Base-by-base conservation (phyloP, 2,888 invertebrate species). In the Pristionchus fissidentatus region DNA sequence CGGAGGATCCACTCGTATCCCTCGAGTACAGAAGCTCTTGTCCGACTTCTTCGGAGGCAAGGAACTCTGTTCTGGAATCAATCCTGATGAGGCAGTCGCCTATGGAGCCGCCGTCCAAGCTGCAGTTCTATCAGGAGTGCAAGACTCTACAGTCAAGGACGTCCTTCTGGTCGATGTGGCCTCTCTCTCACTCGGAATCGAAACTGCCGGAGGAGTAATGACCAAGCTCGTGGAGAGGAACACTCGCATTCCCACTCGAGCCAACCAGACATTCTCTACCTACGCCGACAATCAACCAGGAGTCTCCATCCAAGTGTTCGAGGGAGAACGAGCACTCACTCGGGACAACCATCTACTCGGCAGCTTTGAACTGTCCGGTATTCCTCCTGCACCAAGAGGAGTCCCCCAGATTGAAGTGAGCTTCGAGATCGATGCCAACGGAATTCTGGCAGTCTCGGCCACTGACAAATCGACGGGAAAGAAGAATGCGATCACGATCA, bases 91-190 rank as follows among this genome's bases (percentile, higher is more conserved):
- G 93, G 98, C 98, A 90, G 98, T 98, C 84, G 98, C 98, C 79
- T 98, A 97, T 93, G 98, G 98, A 92, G 98, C 98, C 57, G 98
- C 98, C 87, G 97, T 98, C 8, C 98, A 98, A 94, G 98, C 97
- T 92, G 98, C 88, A 35, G 84, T 88, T 66, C 85, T 88, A 38
- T 86, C 85, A 29, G 89, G 88, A 97, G 88, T 97, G 22, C 84
- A 88, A 84, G 86, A 86, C 81, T 81, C 85, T n/a, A 62, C 86
- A 38, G 85, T 87, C 96, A 87, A 89, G 66, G 87, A 88, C 55
- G 86, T 89, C 3, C 85, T 97, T 85, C 94, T 97, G 89, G 95
- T 97, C 84, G 97, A 97, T 92, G 97, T 97, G n/a, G 96, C 96
- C 0, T 97, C 96, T 0, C 94, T 98, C 92, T 97, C 96, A 0